Conservation (phyloP, 2,113 vertebrate genomes). For the Peromyscus maniculatus region DNA sequence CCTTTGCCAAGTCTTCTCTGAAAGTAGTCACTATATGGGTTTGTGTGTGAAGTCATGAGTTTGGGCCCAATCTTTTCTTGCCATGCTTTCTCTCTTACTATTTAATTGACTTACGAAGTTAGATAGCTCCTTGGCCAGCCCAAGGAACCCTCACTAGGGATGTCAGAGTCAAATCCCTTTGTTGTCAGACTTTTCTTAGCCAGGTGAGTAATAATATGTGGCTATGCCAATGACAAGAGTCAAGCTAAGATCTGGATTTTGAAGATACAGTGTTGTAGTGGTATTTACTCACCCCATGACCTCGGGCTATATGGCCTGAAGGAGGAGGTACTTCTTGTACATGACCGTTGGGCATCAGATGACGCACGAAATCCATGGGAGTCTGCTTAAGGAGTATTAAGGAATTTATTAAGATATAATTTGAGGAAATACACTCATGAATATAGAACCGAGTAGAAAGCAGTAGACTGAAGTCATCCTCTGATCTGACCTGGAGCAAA, state of each 20-base stretch:
- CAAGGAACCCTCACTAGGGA: slow-evolving; percentile 89
- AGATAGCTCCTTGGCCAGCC: slow-evolving; percentile 85
- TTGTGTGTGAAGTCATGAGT: slow-evolving; percentile 24
- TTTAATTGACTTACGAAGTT: slow-evolving; percentile 90
- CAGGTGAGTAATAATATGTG: slow-evolving; percentile 86
- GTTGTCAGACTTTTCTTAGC: slow-evolving; percentile 86
- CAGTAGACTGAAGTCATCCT: too few relatives aligned
- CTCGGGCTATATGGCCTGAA: too few relatives aligned
- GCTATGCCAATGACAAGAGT: not conserved
- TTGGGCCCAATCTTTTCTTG: not conserved
- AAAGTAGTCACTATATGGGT: not conserved
- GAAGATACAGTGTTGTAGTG: not conserved
- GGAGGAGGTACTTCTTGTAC: too few relatives aligned
- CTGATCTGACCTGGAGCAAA: too few relatives aligned
- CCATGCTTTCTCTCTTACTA: slow-evolving; percentile 54
- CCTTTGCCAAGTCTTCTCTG: slow-evolving; percentile 28
- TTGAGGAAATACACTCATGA: too few relatives aligned
- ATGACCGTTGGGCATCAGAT: too few relatives aligned
- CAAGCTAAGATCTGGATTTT: not conserved
- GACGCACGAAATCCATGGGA: too few relatives aligned
- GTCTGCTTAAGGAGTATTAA: too few relatives aligned
- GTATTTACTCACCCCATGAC: too few relatives aligned
- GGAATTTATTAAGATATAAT: too few relatives aligned
- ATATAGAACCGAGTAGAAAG: too few relatives aligned
- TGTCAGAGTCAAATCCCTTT: slow-evolving; percentile 87